These are phyloP conservation scores for Labeo calbasu DNA, from an alignment of 2,797 vertebrate genomes.

Conservation along the genomic window DNA sequence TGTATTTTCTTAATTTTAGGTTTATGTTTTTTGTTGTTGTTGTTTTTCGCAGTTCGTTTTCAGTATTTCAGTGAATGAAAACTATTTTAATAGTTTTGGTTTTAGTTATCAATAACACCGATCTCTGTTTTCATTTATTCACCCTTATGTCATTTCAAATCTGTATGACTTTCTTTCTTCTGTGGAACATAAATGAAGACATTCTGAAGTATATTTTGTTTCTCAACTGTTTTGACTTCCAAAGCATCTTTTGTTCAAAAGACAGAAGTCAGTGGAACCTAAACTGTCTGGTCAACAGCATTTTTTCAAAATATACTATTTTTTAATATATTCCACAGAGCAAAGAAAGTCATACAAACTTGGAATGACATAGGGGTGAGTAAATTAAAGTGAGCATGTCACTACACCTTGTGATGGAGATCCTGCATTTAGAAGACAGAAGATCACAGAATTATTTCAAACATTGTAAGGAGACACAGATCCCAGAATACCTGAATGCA, in stretches of 20 bases:
- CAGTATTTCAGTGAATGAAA: too few relatives aligned
- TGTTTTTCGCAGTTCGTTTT: too few relatives aligned
- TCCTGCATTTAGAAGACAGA: not conserved
- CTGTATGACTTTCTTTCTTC: not conserved
- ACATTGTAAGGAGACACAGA: conserved; percentile 4
- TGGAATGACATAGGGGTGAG: not conserved
- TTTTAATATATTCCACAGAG: too few relatives aligned
- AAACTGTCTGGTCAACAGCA: too few relatives aligned
- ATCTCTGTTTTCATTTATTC: not conserved
- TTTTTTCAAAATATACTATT: too few relatives aligned
- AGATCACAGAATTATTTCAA: not conserved
- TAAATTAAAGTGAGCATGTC: not conserved
- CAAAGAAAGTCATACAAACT: not conserved
- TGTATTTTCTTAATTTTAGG: too few relatives aligned
- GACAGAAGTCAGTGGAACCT: not conserved
- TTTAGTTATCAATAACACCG: not conserved
- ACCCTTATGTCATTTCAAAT: too few relatives aligned
- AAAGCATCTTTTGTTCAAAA: not conserved
- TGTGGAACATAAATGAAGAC: not conserved
- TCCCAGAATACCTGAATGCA: conserved; percentile 13
- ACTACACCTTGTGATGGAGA: not conserved
- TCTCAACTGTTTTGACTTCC: not conserved
- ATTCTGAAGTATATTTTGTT: not conserved
- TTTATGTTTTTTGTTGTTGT: too few relatives aligned
- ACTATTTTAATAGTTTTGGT: not conserved